phyloP scores from a whole-genome alignment of 2,113 vertebrate species.

The Haliaeetus leucogaster region DNA sequence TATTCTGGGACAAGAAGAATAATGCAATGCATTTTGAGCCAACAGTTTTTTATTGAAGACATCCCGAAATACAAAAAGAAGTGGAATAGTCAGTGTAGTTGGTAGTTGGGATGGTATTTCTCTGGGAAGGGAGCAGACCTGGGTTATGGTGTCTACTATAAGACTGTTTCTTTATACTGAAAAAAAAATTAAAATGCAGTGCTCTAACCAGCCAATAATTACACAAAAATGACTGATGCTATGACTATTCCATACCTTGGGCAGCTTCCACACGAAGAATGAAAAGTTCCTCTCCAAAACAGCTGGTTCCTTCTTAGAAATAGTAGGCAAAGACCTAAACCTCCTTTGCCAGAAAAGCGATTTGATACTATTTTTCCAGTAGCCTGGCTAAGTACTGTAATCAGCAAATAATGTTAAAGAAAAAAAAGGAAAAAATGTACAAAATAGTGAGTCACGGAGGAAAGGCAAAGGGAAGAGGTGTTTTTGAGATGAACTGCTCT shows the following conservation, averaged over 20 bases:
- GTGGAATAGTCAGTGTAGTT: background rate
- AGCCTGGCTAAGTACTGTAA: background rate
- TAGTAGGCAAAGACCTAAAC: background rate
- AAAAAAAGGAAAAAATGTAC: background rate
- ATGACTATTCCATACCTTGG: background rate
- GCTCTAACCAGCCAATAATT: background rate
- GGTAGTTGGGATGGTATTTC: background rate
- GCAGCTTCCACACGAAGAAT: fast-evolving
- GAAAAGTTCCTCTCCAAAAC: background rate
- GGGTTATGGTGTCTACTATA: background rate
- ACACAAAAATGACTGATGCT: background rate
- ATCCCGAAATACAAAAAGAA: background rate
- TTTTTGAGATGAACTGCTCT: background rate
- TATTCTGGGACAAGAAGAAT: background rate
- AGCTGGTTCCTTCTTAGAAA: background rate
- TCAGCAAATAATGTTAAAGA: background rate
- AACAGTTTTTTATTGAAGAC: background rate
- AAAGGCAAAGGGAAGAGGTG: background rate
- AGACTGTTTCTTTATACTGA: background rate
- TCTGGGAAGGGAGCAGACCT: background rate
- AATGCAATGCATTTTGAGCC: background rate
- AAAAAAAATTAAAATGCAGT: background rate
- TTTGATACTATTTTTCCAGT: background rate
- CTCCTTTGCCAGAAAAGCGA: background rate
- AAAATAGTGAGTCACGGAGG: background rate